Evolutionary conservation across 2,113 vertebrate species (phyloP).

Genomic region (Chlorocebus sabaeus): DNA sequence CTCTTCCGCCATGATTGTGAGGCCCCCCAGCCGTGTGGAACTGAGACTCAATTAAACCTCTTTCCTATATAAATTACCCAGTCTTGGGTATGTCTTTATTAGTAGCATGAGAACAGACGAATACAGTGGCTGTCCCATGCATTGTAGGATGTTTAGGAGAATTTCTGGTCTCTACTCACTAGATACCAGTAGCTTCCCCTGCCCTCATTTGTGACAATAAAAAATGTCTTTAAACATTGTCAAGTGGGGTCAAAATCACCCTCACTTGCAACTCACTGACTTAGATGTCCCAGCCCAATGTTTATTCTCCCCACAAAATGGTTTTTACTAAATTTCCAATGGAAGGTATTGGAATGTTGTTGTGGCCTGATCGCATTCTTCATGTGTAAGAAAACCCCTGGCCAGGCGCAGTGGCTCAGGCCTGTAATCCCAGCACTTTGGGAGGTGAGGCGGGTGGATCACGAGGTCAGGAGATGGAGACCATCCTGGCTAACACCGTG

Average conservation of each 20-base stretch:
- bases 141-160: background rate
- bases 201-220: background rate
- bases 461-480: too few relatives aligned
- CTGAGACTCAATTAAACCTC: too few relatives aligned
- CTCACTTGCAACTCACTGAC: background rate
- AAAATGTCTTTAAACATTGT: background rate
- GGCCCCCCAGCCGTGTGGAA: too few relatives aligned
- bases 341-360: background rate
- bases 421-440: too few relatives aligned
- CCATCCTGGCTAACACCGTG: too few relatives aligned
- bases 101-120: too few relatives aligned
- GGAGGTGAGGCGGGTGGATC: too few relatives aligned
- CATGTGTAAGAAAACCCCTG: background rate
- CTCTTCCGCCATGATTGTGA: too few relatives aligned
- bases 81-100: too few relatives aligned
- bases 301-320: background rate
- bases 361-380: background rate
- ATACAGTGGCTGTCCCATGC: too few relatives aligned
- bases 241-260: background rate
- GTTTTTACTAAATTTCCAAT: background rate
- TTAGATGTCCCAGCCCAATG: background rate
- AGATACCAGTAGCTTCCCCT: background rate
- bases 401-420: fast-evolving
- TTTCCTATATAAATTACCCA: too few relatives aligned
- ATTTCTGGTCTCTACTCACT: background rate